Percentiles rank a stretch among this genome's conserved stretches.
These are phyloP conservation scores for Diorhabda elongata DNA, from an alignment of 1,140 invertebrate genomes.

Conservation along the genomic window DNA sequence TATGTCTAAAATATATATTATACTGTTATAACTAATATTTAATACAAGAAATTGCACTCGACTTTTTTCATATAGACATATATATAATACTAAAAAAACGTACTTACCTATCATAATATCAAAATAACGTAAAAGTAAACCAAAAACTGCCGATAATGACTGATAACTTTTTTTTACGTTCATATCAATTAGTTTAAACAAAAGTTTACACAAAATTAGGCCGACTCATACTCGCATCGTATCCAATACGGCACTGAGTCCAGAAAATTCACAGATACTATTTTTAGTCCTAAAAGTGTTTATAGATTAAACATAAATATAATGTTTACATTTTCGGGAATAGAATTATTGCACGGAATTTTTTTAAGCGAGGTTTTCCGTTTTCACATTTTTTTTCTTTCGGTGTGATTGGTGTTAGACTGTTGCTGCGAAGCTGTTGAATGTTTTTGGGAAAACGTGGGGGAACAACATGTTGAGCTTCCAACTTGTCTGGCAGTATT, in stretches of 20 bases:
- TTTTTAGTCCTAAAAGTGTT: neutral
- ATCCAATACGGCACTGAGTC: neutral
- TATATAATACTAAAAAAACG: no score
- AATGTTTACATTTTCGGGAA: neutral
- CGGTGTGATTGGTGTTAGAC: neutral
- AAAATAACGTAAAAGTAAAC: conserved; percentile 3
- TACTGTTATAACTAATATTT: no score
- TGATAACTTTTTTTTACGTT: neutral
- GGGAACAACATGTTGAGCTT: conserved; percentile 1
- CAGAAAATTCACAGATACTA: neutral
- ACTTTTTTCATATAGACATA: no score
- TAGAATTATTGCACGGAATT: neutral
- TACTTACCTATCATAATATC: neutral
- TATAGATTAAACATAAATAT: neutral
- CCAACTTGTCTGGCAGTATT: neutral
- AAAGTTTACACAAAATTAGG: no score
- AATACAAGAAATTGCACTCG: no score
- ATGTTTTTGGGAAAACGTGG: neutral
- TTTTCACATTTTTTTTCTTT: neutral
- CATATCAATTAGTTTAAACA: neutral
- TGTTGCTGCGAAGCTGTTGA: conserved; percentile 1
- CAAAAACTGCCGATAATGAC: neutral
- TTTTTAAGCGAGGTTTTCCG: neutral
- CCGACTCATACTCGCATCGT: neutral
- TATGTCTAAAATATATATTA: no score